Evolutionary conservation across 1,140 invertebrate species (phyloP).

Genomic region (Homalodisca vitripennis): DNA sequence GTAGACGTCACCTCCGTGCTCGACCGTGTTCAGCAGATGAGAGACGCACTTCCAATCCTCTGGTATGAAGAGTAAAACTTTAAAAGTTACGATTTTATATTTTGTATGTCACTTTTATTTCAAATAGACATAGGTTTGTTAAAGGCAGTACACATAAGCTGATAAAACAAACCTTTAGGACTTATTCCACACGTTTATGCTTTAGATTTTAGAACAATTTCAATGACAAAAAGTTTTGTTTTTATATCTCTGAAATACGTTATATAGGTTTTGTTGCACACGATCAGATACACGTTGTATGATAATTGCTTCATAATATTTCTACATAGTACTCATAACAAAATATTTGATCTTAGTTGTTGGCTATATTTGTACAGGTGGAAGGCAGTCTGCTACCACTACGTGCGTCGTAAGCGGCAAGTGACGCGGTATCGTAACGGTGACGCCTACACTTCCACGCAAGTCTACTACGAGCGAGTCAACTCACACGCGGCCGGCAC

Average conservation of each 20-base stretch:
- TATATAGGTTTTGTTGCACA: no score
- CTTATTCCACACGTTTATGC: no score
- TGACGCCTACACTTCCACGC: conserved; percentile 75
- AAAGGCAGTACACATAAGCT: no score
- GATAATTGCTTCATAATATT: no score
- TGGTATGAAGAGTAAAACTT: conserved; percentile 63
- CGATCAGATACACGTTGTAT: no score
- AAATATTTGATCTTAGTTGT: neutral
- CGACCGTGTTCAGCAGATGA: conserved; percentile 66
- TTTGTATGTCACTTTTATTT: no score
- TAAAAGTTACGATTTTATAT: no score
- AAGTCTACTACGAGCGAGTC: conserved; percentile 83
- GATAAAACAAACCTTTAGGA: no score
- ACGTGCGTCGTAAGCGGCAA: conserved; percentile 72
- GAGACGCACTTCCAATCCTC: conserved; percentile 70
- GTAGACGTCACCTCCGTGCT: conserved; percentile 66
- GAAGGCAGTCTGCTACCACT: conserved; percentile 87
- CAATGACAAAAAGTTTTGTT: no score
- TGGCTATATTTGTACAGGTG: conserved; percentile 53
- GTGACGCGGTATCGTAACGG: conserved; percentile 78
- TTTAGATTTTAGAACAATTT: no score
- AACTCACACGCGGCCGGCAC: conserved; percentile 78
- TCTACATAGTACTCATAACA: neutral
- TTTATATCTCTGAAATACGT: no score
- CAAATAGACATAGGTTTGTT: no score